Evolutionary conservation across 1,140 invertebrate species (phyloP).

Genomic region (Parapsyche elsis): DNA sequence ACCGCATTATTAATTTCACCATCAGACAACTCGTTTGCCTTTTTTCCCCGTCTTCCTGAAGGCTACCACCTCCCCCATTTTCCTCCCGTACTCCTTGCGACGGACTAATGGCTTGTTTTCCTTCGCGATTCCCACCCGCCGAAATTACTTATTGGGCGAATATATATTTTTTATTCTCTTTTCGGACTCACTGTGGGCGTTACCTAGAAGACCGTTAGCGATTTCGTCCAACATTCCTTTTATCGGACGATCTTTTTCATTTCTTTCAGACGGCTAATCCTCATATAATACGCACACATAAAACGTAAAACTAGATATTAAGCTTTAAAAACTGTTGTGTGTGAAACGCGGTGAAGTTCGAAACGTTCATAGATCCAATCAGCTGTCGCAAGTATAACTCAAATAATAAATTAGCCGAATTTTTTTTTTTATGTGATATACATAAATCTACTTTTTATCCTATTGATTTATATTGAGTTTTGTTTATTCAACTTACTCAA

Average conservation of each 20-base stretch:
- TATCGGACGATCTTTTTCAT: conserved; percentile 11
- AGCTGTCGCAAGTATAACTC: no score
- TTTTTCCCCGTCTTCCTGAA: conserved; percentile 18
- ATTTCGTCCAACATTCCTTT: background rate
- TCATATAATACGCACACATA: no score
- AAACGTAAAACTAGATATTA: no score
- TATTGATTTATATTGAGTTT: no score
- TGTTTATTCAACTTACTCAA: no score
- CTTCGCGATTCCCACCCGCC: conserved; percentile 35
- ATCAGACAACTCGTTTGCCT: conserved; percentile 55
- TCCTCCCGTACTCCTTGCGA: conserved; percentile 29
- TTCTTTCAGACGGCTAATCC: background rate
- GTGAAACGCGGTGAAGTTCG: no score
- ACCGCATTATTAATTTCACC: conserved; percentile 55
- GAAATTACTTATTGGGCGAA: conserved; percentile 25
- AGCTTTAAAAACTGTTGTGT: no score
- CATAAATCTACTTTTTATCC: no score
- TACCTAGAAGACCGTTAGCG: conserved; percentile 30
- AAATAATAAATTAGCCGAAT: no score
- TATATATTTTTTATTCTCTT: conserved; percentile 21
- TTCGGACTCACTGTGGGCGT: background rate
- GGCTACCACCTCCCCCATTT: background rate
- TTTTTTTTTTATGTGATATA: no score
- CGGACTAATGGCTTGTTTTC: conserved; percentile 55
- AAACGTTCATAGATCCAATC: no score